Conservation (phyloP, 1,140 invertebrate genomes). For the Cydia fagiglandana region DNA sequence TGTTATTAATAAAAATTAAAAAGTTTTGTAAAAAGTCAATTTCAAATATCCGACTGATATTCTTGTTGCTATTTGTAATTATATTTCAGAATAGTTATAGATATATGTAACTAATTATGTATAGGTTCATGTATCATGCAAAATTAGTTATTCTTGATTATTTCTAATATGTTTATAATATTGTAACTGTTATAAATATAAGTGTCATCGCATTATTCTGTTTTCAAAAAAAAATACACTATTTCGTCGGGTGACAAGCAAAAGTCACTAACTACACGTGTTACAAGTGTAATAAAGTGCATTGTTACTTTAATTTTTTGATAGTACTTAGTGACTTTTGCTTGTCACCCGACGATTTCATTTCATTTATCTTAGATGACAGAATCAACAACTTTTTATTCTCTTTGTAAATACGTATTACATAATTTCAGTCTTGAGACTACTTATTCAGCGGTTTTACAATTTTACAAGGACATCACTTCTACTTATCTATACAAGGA, state of each 20-base stretch:
- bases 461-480: not conserved
- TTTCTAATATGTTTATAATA: not conserved
- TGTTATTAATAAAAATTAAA: not conserved
- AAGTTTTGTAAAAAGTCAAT: constrained; percentile 47
- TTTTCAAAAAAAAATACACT: not conserved
- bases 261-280: no score
- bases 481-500: no score
- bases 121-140: constrained; percentile 34
- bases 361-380: not conserved
- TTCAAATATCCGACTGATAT: constrained; percentile 58
- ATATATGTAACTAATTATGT: constrained; percentile 35
- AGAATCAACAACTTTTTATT: not conserved
- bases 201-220: not conserved
- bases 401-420: not conserved
- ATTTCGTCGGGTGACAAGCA: no score
- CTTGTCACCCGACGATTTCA: no score
- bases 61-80: constrained; percentile 50
- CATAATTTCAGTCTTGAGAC: not conserved
- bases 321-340: no score
- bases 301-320: no score
- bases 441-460: not conserved
- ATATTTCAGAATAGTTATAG: constrained; percentile 32
- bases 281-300: no score
- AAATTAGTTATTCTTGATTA: not conserved
- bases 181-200: not conserved